These are phyloP conservation scores for Seriola aureovittata DNA, from an alignment of 2,113 vertebrate species.

Conservation along the genomic window DNA sequence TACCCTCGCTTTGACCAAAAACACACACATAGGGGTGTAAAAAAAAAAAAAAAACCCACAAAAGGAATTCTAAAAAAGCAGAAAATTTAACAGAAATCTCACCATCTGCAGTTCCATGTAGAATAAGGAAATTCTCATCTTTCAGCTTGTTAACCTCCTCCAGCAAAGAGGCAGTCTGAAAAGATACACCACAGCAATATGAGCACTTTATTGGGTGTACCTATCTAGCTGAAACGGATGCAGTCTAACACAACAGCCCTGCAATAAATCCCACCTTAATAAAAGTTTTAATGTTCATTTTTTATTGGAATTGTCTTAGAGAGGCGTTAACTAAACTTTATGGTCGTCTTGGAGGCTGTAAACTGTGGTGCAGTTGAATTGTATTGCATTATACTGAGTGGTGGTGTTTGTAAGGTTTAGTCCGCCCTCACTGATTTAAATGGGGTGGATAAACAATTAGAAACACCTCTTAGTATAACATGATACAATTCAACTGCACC, in stretches of 20 bases:
- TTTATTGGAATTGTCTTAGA: not conserved
- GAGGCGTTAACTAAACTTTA: not conserved
- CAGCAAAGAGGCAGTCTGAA: conserved; percentile 85
- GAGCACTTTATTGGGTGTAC: not conserved
- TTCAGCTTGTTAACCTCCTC: conserved; percentile 86
- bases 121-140: conserved; percentile 84
- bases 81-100: conserved; percentile 23
- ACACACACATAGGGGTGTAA: not conserved
- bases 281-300: conserved; percentile 5
- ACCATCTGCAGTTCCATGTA: conserved; percentile 90
- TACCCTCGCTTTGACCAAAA: conserved; percentile 79
- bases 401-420: not conserved
- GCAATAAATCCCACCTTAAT: conserved; percentile 15
- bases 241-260: not conserved
- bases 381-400: not conserved
- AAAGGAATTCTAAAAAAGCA: not conserved
- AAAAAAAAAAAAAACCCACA: not conserved
- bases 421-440: not conserved
- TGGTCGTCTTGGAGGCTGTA: not conserved
- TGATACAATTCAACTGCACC: not conserved
- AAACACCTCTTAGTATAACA: not conserved
- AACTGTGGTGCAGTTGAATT: not conserved
- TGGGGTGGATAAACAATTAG: not conserved
- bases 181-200: conserved; percentile 19
- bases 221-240: not conserved